These are phyloP conservation scores for Cephonodes hylas DNA, from an alignment of 2,888 invertebrate species.

Conservation along the genomic window DNA sequence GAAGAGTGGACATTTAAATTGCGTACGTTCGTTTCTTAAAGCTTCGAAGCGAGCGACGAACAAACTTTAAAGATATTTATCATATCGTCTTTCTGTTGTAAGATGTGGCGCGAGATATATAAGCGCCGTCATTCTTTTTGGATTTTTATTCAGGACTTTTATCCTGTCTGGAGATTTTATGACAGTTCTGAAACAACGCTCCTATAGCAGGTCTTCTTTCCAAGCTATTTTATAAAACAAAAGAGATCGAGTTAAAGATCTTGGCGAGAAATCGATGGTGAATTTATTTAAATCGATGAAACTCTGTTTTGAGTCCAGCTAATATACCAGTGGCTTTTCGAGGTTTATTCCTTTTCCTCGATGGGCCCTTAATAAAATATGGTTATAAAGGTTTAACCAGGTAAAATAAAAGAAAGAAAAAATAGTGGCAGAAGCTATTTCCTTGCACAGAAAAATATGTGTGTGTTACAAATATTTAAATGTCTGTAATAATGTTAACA, in stretches of 20 bases:
- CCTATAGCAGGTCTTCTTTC: background rate
- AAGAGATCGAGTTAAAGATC: background rate
- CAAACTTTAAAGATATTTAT: conserved; percentile 69
- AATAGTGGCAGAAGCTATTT: too few species aligned
- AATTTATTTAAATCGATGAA: too few species aligned
- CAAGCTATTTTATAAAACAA: background rate
- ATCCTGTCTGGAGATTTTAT: background rate
- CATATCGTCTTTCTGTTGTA: conserved; percentile 50
- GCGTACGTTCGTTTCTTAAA: conserved; percentile 60
- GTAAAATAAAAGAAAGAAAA: too few species aligned
- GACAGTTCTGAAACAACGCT: background rate
- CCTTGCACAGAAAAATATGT: too few species aligned
- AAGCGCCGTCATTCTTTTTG: background rate
- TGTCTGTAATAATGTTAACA: too few species aligned
- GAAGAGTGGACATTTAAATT: conserved; percentile 55
- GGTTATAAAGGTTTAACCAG: too few species aligned
- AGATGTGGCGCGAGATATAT: background rate
- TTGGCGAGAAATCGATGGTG: background rate
- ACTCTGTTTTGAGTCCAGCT: too few species aligned
- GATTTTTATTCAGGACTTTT: background rate
- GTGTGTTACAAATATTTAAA: too few species aligned
- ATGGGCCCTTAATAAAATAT: too few species aligned
- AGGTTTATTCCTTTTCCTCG: too few species aligned
- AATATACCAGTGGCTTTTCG: too few species aligned
- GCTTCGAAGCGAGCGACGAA: conserved; percentile 48